phyloP scores from a whole-genome alignment of 2,113 vertebrate species.

The Pterocles orientalis region DNA sequence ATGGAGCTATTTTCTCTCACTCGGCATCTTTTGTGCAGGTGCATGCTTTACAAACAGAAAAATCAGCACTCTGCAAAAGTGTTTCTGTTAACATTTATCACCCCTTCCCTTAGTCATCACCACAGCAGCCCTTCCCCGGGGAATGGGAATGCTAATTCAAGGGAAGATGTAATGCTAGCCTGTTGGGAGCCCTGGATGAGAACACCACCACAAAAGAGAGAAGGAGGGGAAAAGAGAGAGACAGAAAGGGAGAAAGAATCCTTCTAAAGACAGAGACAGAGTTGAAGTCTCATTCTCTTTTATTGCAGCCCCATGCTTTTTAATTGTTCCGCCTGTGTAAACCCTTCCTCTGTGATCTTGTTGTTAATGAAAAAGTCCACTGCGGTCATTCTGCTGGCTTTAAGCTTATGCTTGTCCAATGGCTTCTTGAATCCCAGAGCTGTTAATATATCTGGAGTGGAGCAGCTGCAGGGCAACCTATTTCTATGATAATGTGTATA shows the following conservation, averaged over 20 bases:
- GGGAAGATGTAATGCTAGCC: slow-evolving; percentile 66
- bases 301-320: slow-evolving; percentile 56
- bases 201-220: not conserved
- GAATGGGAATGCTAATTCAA: slow-evolving; percentile 69
- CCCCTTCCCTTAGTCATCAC: slow-evolving; percentile 75
- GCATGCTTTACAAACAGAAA: slow-evolving; percentile 70
- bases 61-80: slow-evolving; percentile 77
- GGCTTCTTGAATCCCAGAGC: slow-evolving; percentile 55
- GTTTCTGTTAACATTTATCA: slow-evolving; percentile 79
- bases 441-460: slow-evolving; percentile 60
- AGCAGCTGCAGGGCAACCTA: slow-evolving; percentile 60
- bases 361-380: slow-evolving; percentile 66
- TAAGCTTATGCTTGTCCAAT: slow-evolving; percentile 60
- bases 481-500: slow-evolving; percentile 67
- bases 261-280: not conserved
- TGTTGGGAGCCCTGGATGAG: slow-evolving; percentile 26
- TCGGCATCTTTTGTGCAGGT: slow-evolving; percentile 74
- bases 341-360: slow-evolving; percentile 43
- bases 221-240: not conserved
- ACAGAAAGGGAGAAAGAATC: not conserved
- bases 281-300: slow-evolving; percentile 42
- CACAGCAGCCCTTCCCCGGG: slow-evolving; percentile 31
- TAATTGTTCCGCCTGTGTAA: slow-evolving; percentile 54
- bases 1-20: slow-evolving; percentile 67
- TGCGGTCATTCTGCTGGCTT: slow-evolving; percentile 43